These are phyloP conservation scores for Chironomus tepperi DNA, from an alignment of 1,140 invertebrate species.

Conservation along the genomic window DNA sequence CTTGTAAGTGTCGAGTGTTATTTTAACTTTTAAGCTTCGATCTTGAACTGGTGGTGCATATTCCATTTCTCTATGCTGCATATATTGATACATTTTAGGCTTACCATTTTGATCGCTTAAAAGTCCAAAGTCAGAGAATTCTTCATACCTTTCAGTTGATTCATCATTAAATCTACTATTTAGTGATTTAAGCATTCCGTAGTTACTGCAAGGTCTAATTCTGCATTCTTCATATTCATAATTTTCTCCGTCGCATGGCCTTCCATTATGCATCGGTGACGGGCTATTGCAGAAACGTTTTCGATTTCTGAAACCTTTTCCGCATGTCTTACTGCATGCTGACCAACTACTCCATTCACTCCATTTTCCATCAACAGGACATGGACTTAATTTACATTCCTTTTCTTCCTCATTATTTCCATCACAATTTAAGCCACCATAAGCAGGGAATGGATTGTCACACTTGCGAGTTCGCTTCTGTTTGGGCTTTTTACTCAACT, in stretches of 20 bases:
- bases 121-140: background rate
- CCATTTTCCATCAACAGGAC: background rate
- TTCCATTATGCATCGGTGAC: background rate
- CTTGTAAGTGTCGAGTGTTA: background rate
- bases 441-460: background rate
- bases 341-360: background rate
- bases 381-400: background rate
- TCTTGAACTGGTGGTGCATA: background rate
- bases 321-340: background rate
- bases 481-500: background rate
- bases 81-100: background rate
- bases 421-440: background rate
- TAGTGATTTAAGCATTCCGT: background rate
- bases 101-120: background rate
- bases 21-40: background rate
- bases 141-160: background rate
- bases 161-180: background rate
- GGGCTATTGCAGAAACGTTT: background rate
- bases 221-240: background rate
- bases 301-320: background rate
- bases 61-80: background rate
- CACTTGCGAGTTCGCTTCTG: background rate
- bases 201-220: background rate
- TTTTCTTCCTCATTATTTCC: background rate
- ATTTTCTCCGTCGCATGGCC: background rate